phyloP scores from a whole-genome alignment of 2,113 vertebrate genomes.

The Oceanodroma tethys region DNA sequence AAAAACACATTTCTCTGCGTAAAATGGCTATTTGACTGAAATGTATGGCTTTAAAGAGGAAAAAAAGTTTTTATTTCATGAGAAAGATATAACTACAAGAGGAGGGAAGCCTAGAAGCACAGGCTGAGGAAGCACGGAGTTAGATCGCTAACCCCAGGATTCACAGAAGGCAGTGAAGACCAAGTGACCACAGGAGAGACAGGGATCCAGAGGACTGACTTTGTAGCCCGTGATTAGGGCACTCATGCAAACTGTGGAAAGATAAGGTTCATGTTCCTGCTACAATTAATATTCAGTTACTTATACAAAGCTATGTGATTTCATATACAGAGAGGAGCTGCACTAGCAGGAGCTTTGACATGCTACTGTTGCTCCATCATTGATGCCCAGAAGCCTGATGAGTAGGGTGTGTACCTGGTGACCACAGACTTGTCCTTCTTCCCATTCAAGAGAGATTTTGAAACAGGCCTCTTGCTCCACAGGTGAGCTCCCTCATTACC shows the following conservation, averaged over 20 bases:
- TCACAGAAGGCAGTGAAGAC: neutral
- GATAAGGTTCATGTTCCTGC: neutral
- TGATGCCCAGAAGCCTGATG: neutral
- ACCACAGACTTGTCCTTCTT: neutral
- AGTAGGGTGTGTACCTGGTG: neutral
- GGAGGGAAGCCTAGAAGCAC: neutral
- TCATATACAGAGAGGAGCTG: neutral
- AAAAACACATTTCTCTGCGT: neutral
- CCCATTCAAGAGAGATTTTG: neutral
- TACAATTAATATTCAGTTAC: neutral
- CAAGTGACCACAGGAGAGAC: neutral
- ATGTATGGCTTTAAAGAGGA: neutral
- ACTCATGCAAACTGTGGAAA: neutral
- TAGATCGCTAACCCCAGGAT: neutral
- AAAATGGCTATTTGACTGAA: neutral
- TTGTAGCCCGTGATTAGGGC: neutral
- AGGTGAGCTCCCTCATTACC: neutral
- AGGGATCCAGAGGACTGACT: neutral
- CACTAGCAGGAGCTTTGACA: neutral
- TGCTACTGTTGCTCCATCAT: neutral
- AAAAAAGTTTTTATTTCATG: neutral
- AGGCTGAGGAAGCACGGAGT: neutral
- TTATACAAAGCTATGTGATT: neutral
- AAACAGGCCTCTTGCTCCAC: neutral
- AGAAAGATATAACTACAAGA: neutral